These are phyloP conservation scores for Scaptomyza hsui DNA, from an alignment of 1,140 invertebrate species.

Conservation along the genomic window DNA sequence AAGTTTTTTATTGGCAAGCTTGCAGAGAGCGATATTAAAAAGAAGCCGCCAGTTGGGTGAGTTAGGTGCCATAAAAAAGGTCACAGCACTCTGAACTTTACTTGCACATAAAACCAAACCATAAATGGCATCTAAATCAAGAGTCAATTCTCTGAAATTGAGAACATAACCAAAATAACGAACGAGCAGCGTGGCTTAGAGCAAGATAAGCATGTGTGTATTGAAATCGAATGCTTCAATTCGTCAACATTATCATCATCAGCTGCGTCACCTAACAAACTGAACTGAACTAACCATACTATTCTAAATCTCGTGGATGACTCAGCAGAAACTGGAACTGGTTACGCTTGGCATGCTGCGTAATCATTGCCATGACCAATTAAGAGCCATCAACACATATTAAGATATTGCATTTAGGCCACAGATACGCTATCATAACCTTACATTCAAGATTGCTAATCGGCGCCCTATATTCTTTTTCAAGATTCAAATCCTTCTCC, in stretches of 20 bases:
- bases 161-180: neutral
- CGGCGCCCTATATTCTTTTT: conserved; percentile 1
- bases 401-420: too few relatives aligned
- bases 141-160: neutral
- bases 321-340: conserved; percentile 16
- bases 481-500: conserved; percentile 64
- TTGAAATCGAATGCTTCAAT: neutral
- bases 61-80: conserved; percentile 2
- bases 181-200: neutral
- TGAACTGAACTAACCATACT: neutral
- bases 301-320: conserved; percentile 1
- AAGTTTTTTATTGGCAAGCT: conserved; percentile 93
- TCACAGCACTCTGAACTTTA: neutral
- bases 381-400: neutral
- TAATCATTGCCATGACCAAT: neutral
- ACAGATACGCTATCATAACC: neutral
- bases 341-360: conserved; percentile 7
- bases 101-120: neutral
- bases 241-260: neutral
- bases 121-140: neutral
- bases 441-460: neutral
- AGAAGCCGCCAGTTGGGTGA: conserved; percentile 63
- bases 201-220: neutral
- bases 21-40: conserved; percentile 73
- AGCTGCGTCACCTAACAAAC: neutral